A percentile compares a stretch with the other conserved stretches of the same genome.
Conservation (phyloP, 2,888 invertebrate genomes). For the Ophion ellenae region DNA sequence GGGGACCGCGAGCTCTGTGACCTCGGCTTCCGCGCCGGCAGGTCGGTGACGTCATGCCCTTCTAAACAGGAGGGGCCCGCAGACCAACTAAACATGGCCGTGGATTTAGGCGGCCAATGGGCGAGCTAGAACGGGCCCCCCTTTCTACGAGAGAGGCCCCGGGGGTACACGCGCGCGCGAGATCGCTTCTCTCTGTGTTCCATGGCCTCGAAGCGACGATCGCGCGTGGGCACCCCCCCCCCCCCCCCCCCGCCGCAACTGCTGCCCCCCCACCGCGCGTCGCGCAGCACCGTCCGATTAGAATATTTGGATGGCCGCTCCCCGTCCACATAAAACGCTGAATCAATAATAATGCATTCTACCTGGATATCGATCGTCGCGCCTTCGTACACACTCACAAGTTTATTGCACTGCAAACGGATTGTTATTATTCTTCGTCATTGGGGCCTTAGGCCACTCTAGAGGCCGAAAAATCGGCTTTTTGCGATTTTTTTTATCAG, state of each 20-base stretch:
- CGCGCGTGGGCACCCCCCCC: constrained; percentile 58
- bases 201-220: constrained; percentile 64
- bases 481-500: too few relatives aligned
- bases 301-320: constrained; percentile 67
- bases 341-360: constrained; percentile 18
- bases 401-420: too few relatives aligned
- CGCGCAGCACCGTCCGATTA: constrained; percentile 47
- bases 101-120: constrained; percentile 82
- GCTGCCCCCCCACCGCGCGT: neutral
- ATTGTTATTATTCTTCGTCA: too few relatives aligned
- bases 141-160: constrained; percentile 55
- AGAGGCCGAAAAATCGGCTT: too few relatives aligned
- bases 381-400: neutral
- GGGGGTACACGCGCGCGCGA: constrained; percentile 21
- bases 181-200: constrained; percentile 50
- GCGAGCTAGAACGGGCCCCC: constrained; percentile 62
- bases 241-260: too few relatives aligned
- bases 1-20: constrained; percentile 69
- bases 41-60: constrained; percentile 82
- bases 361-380: neutral
- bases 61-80: constrained; percentile 83
- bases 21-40: constrained; percentile 71
- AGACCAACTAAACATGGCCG: constrained; percentile 81
- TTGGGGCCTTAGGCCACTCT: too few relatives aligned
- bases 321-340: constrained; percentile 24